Conservation (phyloP, 1,140 invertebrate species). For the Oscheius sp. region DNA sequence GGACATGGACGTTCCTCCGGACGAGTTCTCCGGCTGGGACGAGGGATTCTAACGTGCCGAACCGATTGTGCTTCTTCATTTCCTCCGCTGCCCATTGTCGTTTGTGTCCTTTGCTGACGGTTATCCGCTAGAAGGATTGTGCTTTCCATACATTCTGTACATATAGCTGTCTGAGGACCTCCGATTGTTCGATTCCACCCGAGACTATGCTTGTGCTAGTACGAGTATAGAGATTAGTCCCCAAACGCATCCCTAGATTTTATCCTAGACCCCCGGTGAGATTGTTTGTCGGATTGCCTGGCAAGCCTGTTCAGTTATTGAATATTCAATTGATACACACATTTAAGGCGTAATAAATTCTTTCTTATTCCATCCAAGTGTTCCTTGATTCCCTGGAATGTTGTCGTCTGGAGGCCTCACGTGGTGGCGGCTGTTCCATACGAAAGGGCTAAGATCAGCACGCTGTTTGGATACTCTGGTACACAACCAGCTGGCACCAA, state of each 20-base stretch:
- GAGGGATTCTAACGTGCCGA: conserved; percentile 60
- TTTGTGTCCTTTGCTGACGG: neutral
- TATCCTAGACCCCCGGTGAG: neutral
- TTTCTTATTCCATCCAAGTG: too few species aligned
- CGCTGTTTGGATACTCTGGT: neutral
- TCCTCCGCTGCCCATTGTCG: neutral
- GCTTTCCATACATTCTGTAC: neutral
- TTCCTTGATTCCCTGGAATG: neutral
- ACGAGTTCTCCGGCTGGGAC: conserved; percentile 64
- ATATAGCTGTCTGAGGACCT: neutral
- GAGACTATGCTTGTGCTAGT: neutral
- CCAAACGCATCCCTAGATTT: neutral
- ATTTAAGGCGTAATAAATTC: neutral
- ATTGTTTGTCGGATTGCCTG: neutral
- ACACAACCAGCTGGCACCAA: neutral
- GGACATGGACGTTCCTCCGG: conserved; percentile 62
- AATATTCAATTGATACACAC: neutral
- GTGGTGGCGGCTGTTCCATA: neutral
- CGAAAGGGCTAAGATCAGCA: neutral
- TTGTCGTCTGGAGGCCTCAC: neutral
- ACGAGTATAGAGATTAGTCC: neutral
- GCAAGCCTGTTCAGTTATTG: neutral
- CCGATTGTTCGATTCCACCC: neutral
- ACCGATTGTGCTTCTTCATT: too few species aligned
- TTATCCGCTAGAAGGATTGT: neutral